phyloP scores from a whole-genome alignment of 1,140 invertebrate species.

The Macrocentrus cingulum region DNA sequence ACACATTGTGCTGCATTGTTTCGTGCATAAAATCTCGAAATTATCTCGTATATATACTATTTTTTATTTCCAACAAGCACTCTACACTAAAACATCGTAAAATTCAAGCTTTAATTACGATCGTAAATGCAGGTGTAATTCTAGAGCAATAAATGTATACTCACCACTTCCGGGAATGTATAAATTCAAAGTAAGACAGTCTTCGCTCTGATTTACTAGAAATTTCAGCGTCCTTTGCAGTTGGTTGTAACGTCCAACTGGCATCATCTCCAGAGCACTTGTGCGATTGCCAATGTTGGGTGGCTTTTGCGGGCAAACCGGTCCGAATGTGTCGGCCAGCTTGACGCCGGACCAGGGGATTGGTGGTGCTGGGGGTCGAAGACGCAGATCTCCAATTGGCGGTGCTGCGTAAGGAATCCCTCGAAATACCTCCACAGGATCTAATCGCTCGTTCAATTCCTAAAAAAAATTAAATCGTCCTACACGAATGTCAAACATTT shows the following conservation, averaged over 20 bases:
- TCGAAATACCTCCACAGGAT: conserved; percentile 78
- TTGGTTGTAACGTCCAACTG: conserved; percentile 68
- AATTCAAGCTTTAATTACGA: too few species aligned
- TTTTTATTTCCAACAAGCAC: conserved; percentile 2
- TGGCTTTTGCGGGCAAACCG: conserved; percentile 76
- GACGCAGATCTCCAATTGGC: conserved; percentile 71
- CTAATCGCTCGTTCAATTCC: conserved; percentile 74
- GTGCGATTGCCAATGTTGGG: conserved; percentile 75
- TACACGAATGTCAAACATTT: too few species aligned
- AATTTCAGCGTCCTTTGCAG: conserved; percentile 66
- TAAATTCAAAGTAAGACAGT: conserved; percentile 88
- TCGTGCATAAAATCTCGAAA: background rate
- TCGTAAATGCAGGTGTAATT: too few species aligned
- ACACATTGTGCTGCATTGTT: background rate
- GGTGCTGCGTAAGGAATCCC: conserved; percentile 84
- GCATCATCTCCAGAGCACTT: conserved; percentile 69
- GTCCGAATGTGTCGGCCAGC: conserved; percentile 72
- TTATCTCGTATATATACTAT: background rate
- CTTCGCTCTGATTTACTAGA: conserved; percentile 81
- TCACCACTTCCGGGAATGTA: conserved; percentile 82
- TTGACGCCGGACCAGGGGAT: conserved; percentile 72
- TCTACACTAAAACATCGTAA: too few species aligned
- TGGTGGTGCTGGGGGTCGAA: conserved; percentile 70
- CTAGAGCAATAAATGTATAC: conserved; percentile 37
- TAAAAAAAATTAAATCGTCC: conserved; percentile 57